Evolutionary conservation across 2,888 invertebrate species (phyloP).

Genomic region (Harpalus rubripes): DNA sequence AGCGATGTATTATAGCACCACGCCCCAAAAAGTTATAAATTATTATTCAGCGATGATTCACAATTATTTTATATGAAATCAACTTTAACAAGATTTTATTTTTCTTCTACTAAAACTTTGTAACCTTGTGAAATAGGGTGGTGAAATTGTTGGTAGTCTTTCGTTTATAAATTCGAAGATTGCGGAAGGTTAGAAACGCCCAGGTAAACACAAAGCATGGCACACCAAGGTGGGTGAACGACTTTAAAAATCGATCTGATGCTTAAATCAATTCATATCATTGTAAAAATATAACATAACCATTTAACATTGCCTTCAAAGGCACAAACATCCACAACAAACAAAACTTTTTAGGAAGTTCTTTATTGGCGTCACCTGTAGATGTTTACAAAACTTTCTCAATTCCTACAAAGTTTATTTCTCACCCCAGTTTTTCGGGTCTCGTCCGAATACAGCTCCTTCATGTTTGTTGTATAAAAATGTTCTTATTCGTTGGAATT

Average conservation of each 20-base stretch:
- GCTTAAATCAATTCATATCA: conserved; percentile 10
- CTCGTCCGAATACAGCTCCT: conserved; percentile 82
- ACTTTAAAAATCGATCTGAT: conserved; percentile 56
- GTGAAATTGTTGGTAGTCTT: neutral
- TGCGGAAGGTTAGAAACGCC: conserved; percentile 56
- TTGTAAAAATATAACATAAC: neutral
- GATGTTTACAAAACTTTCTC: conserved; percentile 46
- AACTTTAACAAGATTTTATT: neutral
- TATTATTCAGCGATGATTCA: neutral
- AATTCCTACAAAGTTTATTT: conserved; percentile 65
- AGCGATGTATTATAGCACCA: conserved; percentile 2
- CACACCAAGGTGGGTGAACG: conserved; percentile 44
- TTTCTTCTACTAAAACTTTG: neutral
- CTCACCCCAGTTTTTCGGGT: conserved; percentile 85
- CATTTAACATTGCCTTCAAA: neutral
- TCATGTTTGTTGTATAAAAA: conserved; percentile 81
- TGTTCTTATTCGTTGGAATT: conserved; percentile 69
- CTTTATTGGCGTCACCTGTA: conserved; percentile 55
- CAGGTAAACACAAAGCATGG: conserved; percentile 57
- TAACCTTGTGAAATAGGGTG: neutral
- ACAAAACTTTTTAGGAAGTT: conserved; percentile 37
- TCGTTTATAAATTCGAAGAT: neutral
- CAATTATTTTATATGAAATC: neutral
- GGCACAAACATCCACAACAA: conserved; percentile 29
- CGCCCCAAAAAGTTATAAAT: conserved; percentile 23